These are phyloP conservation scores for Pangasius krempfi DNA, from an alignment of 2,797 vertebrate genomes.

Conservation along the genomic window DNA sequence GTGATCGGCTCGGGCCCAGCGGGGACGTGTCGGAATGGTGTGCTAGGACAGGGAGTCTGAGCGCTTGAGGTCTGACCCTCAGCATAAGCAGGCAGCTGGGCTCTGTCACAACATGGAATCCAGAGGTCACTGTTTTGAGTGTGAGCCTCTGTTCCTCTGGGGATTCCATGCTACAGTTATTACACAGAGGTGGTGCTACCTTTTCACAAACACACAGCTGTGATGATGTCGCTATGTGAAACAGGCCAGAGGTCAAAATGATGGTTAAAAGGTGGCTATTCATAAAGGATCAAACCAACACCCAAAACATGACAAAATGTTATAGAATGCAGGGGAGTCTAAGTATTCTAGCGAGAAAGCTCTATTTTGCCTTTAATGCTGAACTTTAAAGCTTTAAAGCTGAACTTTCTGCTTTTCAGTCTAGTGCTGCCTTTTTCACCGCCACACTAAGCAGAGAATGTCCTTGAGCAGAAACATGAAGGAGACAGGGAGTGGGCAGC, in stretches of 20 bases:
- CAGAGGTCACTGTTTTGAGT: constrained; percentile 30
- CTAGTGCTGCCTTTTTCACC: constrained; percentile 39
- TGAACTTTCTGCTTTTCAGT: not conserved
- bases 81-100: constrained; percentile 50
- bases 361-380: not conserved
- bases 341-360: not conserved
- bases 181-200: constrained; percentile 45
- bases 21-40: constrained; percentile 30
- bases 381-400: too few relatives aligned
- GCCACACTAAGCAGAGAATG: constrained; percentile 43
- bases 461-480: constrained; percentile 59
- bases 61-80: constrained; percentile 40
- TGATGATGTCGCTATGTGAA: constrained; percentile 5
- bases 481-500: not conserved
- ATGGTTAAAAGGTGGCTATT: not conserved
- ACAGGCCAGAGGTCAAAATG: constrained; percentile 22
- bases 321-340: not conserved
- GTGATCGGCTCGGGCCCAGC: constrained; percentile 30
- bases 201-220: constrained; percentile 32
- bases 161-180: not conserved
- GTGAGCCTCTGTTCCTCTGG: constrained; percentile 20
- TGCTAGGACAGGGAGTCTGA: constrained; percentile 37
- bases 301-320: not conserved
- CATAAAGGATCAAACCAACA: not conserved
- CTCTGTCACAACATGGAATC: constrained; percentile 37